Evolutionary conservation across 2,113 vertebrate genomes (phyloP).

Genomic region (Bos javanicus): DNA sequence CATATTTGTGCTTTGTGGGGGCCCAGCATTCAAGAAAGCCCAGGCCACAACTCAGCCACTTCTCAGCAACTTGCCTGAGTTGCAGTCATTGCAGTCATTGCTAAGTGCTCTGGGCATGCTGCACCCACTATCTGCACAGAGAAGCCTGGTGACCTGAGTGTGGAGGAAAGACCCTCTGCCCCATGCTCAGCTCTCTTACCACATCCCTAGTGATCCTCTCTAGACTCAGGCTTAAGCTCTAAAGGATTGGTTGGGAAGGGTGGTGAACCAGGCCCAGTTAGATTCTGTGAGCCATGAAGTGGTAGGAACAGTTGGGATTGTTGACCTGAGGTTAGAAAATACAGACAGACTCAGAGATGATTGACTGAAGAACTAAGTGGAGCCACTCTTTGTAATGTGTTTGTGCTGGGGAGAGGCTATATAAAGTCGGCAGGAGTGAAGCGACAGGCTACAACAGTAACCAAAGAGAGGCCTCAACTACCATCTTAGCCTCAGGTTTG

Average conservation of each 20-base stretch:
- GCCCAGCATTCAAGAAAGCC: neutral
- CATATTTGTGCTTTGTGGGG: neutral
- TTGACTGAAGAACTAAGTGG: neutral
- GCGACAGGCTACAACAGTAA: neutral
- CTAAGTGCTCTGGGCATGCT: neutral
- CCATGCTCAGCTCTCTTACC: fast-evolving
- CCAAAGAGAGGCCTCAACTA: neutral
- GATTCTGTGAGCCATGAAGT: neutral
- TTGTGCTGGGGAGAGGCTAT: neutral
- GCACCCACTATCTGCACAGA: neutral
- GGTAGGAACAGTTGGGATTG: neutral
- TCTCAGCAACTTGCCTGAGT: neutral
- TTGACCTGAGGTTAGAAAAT: neutral
- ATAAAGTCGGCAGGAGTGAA: neutral
- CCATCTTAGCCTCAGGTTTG: neutral
- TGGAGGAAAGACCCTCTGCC: neutral
- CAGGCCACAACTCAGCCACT: neutral
- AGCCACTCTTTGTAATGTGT: neutral
- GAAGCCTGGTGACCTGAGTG: neutral
- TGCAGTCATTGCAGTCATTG: neutral
- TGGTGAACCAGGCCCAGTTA: neutral
- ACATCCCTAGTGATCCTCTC: neutral
- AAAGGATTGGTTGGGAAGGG: neutral
- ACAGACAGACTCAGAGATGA: neutral
- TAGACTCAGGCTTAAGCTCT: neutral